Evolutionary conservation across 2,113 vertebrate species (phyloP), one percentile per base, ranked within the genome.

Genomic region (Eulemur rufifrons): DNA sequence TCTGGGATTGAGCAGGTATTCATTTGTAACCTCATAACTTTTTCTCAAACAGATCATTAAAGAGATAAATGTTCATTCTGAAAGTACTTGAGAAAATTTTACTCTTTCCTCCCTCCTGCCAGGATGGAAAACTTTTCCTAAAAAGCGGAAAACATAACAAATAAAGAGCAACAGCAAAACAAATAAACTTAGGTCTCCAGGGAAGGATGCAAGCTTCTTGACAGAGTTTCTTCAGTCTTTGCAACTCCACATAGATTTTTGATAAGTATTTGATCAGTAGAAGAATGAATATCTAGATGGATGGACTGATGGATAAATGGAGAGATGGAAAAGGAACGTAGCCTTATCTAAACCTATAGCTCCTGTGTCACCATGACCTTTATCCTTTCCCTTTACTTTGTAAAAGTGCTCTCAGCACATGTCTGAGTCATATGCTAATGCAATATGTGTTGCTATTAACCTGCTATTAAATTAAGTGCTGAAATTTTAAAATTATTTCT

Each of bases 401-500:
- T 56, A 20, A 95, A 92, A 93, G 9, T 83, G 21, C 42, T 34
- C 37, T 69, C 12, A 42, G 27, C 37, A 27, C 1, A 13, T 68
- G 1, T 83, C 56, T 92, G 34, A 74, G 34, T 89, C 89, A 66
- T 61, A 27, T n/a, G 47, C 87, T 63, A 32, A 27, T 47, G 1
- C 64, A 39, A 92, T 17, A 4, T 34, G 15, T 69, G 11, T 54
- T 42, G 37, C 52, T 66, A 74, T 93, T 86, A 92, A 17, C 69
- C 54, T 82, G 52, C 23, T 78, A 25, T 63, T 81, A 83, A 89
- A 68, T 83, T 91, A 89, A 77, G 6, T 64, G 23, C 25, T 94
- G 27, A 90, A 15, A 10, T 73, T 89, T 93, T 89, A 13, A 47
- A 94, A 76, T 71, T 25, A 73, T n/a, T 88, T 95, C 45, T 90